Base-by-base conservation (phyloP, 2,113 vertebrate species). In the Platysternon megacephalum region DNA sequence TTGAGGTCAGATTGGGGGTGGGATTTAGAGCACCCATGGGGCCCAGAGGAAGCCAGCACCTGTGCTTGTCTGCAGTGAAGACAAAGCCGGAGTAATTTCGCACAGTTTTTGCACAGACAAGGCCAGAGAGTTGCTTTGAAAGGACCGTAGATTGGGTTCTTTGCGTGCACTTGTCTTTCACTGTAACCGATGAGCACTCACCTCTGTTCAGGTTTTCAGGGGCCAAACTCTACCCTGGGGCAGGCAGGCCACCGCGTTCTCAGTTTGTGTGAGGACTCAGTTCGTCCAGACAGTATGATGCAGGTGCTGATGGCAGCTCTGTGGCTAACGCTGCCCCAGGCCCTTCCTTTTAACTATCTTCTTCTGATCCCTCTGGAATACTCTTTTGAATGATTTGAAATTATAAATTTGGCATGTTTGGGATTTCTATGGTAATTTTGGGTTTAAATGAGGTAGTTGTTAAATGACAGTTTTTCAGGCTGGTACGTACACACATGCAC, bases 51-150 rank as follows among this genome's bases (percentile, higher is more conserved):
- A 49, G 13, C 49, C 49, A 49, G 49, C 14, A 49, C 13, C 13
- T 49, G 49, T 12, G 6, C 29, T 39, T 39, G 11, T 72, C 21
- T 11, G 22, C 68, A 74, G n/a, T 42, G 35, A 39, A 42, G 68
- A 74, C 68, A 42, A 74, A 39, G 19, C 16, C 52, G 14, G 29
- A 79, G 26, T 39, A 6, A 3, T 48, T 84, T 26, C 51, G 51
- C n/a, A n/a, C 19, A 28, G 44, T 12, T 93, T 74, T 24, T 72
- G 68, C 42, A 22, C 48, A 24, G 87, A 89, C 52, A 65, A 11
- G 85, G 83, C 39, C 44, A 72, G 0, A 0, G 48, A 11, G 51
- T 82, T 80, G 81, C 24, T 84, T 78, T 44, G 48, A 44, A 76
- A 44, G 72, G 72, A 13, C 42, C 2, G 2, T n/a, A 42, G 39